Base-by-base conservation (phyloP, 2,888 invertebrate species). In the Scaptomyza reducta region DNA sequence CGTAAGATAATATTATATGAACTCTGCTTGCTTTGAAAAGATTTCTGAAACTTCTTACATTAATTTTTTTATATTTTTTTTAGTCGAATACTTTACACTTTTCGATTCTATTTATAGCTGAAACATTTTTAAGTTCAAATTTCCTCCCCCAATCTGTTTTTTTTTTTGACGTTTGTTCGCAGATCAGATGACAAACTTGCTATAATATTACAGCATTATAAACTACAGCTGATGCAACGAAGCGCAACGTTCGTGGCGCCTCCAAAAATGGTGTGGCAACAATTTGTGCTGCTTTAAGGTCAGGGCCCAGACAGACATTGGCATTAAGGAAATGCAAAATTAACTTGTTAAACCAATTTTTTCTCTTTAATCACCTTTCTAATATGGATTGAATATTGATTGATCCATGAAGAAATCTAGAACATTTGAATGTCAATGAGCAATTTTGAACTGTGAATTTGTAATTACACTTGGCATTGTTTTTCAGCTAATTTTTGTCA, bases 381-480 rank as follows among this genome's bases (percentile, higher is more conserved):
- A 35, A 35, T 35, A 35, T 6, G n/a, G 35, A 35, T 35, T 14
- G 6, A 7, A 7, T 16, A 18, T 31, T 13, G 7, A 27, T 47
- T 29, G 13, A 42, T 14, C 7, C 18, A 35, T 13, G 31, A 13
- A 27, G 7, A 11, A 31, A n/a, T 25, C 25, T 22, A 1, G 29
- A 22, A 25, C 18, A 63, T 25, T 31, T 31, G 0, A 25, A 25
- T 44, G 16, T 16, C 62, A 31, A 42, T 47, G 14, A 14, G 16
- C 31, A 51, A 40, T 25, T 63, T 22, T 40, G 11, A 27, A 49
- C 16, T 16, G 54, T 64, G 58, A 61, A 68, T 62, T 69, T 75
- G 63, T 67, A 80, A 79, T 82, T 82, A 67, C 72, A 71, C 61
- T 68, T 58, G n/a, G 5, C 13, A 10, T 53, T 45, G 33, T 35